These are phyloP conservation scores for Antheraea yamamai DNA, from an alignment of 2,888 invertebrate genomes.

Conservation along the genomic window DNA sequence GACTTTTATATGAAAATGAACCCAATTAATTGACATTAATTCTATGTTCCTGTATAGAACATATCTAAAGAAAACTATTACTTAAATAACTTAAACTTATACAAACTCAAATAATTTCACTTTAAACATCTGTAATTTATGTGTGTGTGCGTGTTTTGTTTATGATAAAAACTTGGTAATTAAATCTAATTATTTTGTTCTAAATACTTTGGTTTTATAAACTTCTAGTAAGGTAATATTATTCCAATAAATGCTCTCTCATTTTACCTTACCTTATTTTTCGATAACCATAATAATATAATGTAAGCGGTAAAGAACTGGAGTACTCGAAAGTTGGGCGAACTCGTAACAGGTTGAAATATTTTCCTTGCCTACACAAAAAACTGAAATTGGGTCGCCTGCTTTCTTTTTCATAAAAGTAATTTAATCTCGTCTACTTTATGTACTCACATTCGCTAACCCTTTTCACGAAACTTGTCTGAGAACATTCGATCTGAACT, in stretches of 20 bases:
- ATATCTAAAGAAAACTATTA: too few species aligned
- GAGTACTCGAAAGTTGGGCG: conserved; percentile 34
- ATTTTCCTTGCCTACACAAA: conserved; percentile 32
- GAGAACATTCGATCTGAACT: conserved; percentile 74
- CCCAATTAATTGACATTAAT: too few species aligned
- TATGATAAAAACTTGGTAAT: neutral
- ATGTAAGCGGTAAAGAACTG: conserved; percentile 29
- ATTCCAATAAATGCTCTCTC: neutral
- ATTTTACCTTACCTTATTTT: conserved; percentile 16
- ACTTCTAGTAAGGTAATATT: neutral
- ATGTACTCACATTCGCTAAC: conserved; percentile 60
- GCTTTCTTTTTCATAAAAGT: conserved; percentile 61
- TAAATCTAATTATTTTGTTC: neutral
- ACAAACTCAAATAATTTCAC: neutral
- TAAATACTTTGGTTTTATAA: neutral
- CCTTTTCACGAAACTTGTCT: conserved; percentile 74
- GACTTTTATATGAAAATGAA: too few species aligned
- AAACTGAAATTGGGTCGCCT: conserved; percentile 45
- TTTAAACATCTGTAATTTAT: neutral
- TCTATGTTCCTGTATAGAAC: too few species aligned
- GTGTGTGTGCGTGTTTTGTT: neutral
- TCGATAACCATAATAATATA: conserved; percentile 30
- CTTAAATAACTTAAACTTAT: too few species aligned
- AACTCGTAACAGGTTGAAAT: conserved; percentile 26
- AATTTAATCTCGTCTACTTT: conserved; percentile 70